phyloP scores from a whole-genome alignment of 2,113 vertebrate species.

The Emydura subglobosa region DNA sequence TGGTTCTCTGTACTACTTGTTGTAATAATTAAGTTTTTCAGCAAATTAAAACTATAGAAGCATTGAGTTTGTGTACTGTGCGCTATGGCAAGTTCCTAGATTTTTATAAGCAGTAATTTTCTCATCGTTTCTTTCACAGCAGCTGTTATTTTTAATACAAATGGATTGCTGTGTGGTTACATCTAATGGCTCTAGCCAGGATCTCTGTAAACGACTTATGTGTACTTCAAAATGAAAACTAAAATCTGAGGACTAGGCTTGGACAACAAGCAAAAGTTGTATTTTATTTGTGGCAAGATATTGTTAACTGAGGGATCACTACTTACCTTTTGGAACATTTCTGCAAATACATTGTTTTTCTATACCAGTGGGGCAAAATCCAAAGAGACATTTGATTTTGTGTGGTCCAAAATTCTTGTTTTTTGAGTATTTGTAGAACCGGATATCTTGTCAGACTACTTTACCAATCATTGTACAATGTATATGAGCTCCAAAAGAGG shows the following conservation, averaged over 20 bases:
- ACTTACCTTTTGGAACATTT: background rate
- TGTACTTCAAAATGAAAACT: conserved; percentile 17
- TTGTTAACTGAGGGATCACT: background rate
- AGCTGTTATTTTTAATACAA: conserved; percentile 29
- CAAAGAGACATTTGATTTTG: background rate
- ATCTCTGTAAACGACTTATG: background rate
- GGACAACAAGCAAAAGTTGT: background rate
- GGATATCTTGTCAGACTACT: background rate
- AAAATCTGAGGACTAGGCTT: background rate
- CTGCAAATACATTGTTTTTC: background rate
- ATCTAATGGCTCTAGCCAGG: background rate
- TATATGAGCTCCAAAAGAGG: background rate
- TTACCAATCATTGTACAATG: background rate
- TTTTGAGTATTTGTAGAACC: background rate
- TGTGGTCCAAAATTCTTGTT: background rate
- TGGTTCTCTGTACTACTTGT: background rate
- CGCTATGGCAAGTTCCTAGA: background rate
- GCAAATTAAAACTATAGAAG: background rate
- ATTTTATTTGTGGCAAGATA: background rate
- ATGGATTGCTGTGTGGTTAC: background rate
- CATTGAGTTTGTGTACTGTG: background rate
- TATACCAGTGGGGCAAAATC: background rate
- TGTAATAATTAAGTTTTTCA: background rate
- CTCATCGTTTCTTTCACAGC: background rate
- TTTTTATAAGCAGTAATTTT: background rate